Base-by-base conservation (phyloP, 2,797 vertebrate species). In the Monodelphis domestica region DNA sequence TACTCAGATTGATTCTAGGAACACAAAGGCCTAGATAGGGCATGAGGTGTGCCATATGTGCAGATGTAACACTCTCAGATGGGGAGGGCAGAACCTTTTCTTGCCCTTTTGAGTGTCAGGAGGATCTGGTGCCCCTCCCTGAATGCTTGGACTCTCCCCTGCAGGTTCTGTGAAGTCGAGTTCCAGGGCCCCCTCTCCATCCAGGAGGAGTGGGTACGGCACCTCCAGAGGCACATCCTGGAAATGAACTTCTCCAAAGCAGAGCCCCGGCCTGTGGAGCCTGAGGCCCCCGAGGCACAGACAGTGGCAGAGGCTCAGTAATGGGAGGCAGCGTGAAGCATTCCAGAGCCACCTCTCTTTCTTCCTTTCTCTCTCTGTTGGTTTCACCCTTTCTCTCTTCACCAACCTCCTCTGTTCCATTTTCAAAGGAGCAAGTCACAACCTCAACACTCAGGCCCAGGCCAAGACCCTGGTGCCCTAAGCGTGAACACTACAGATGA, bases 151-250 rank as follows among this genome's bases (percentile, higher is more conserved):
- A 50, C 91, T 53, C 30, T 54, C 38, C n/a, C 11, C 52, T 1
- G 0, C 98, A 99, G 99, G 98, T 99, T 99, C 98, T 99, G 99
- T 70, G 99, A 99, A 97, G 99, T 99, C 98, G 99, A 99, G 98
- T 99, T 99, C 98, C 99, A 99, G 33, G 99, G 99, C 0, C 99
- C 99, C 0, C 98, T 99, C 95, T 99, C 99, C 4, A 99, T 99
- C 97, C 99, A 99, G 98, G 99, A 99, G 98, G 99, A 99, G 96
- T 99, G 99, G 99, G 99, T 99, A 95, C 98, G 99, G 93, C 99
- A 99, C 97, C 99, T 99, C 89, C 99, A 99, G 97, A 99, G 99
- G 98, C 99, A 99, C 98, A 99, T 99, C 98, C 98, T 99, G 98
- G 99, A 99, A 96, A 99, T 99, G 98, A 99, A 99, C 98, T 99